Conservation (phyloP, 2,797 vertebrate genomes). For the Sus cebifrons region DNA sequence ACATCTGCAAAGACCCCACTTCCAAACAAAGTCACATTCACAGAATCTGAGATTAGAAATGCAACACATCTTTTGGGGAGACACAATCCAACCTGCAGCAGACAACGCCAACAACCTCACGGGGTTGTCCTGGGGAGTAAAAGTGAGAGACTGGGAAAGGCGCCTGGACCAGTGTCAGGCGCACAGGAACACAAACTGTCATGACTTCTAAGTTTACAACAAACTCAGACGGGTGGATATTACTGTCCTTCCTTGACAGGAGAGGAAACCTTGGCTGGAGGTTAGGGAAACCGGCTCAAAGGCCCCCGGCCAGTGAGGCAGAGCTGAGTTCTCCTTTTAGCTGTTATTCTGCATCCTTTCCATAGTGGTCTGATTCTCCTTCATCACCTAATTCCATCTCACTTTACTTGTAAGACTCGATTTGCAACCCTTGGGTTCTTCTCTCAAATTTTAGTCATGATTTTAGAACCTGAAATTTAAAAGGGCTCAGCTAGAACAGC, state of each 20-base stretch:
- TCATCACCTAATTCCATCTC: neutral
- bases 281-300: neutral
- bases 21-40: neutral
- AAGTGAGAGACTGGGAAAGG: neutral
- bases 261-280: neutral
- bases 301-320: neutral
- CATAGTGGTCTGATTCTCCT: neutral
- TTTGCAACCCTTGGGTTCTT: neutral
- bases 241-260: neutral
- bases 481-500: neutral
- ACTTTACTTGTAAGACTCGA: neutral
- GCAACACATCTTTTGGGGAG: neutral
- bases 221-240: neutral
- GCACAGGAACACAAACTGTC: neutral
- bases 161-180: neutral
- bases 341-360: neutral
- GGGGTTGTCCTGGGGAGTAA: neutral
- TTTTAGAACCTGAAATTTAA: constrained; percentile 33
- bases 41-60: neutral
- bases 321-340: neutral
- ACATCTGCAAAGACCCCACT: neutral
- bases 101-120: neutral
- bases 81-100: neutral
- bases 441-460: neutral
- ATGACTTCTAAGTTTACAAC: neutral